A percentile compares a stretch with the other conserved stretches of the same genome.
These are phyloP conservation scores for Cantharis flavilabris DNA, from an alignment of 2,888 invertebrate genomes.

Conservation along the genomic window DNA sequence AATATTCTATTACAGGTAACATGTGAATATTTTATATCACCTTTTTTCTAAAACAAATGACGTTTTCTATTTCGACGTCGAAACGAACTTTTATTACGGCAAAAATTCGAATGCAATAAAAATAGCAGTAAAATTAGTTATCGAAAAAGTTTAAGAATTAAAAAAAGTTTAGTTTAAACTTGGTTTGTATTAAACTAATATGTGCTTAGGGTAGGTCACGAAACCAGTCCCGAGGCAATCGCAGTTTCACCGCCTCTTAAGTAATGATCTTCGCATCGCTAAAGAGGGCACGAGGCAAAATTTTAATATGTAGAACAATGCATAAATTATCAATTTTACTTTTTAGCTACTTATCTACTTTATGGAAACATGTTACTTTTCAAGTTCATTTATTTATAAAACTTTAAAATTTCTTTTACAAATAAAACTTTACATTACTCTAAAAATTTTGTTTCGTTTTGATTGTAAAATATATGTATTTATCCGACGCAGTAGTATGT, in stretches of 20 bases:
- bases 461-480: background rate
- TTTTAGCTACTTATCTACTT: background rate
- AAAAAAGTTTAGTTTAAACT: conserved; percentile 26
- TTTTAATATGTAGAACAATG: conserved; percentile 43
- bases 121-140: background rate
- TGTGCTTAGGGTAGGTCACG: conserved; percentile 50
- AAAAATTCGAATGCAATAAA: background rate
- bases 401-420: background rate
- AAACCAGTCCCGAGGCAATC: conserved; percentile 45
- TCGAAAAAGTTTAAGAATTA: conserved; percentile 19
- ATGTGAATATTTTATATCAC: conserved; percentile 40
- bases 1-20: conserved; percentile 37
- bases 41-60: conserved; percentile 27
- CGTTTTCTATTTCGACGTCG: conserved; percentile 13
- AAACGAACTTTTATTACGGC: background rate
- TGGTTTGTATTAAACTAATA: conserved; percentile 51
- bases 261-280: conserved; percentile 48
- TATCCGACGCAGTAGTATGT: background rate
- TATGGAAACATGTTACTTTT: background rate
- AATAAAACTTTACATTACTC: background rate
- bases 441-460: background rate
- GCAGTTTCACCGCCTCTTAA: conserved; percentile 48
- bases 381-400: background rate
- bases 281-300: conserved; percentile 42
- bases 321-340: conserved; percentile 10